Conservation (phyloP, 2,888 invertebrate genomes). For the Camptogramma bilineatum region DNA sequence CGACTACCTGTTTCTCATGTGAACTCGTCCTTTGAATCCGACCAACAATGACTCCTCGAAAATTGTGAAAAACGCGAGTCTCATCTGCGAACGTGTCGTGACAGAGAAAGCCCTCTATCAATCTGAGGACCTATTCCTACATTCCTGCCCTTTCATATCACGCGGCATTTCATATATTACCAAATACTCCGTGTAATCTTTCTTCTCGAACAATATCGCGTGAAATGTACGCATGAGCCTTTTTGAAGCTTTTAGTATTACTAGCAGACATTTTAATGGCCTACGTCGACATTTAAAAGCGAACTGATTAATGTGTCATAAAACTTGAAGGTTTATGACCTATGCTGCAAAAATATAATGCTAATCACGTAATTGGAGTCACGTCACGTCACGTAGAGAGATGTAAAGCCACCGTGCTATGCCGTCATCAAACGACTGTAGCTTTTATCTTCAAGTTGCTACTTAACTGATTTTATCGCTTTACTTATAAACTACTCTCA, state of each 20-base stretch:
- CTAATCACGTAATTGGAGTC: constrained; percentile 13
- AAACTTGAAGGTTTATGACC: constrained; percentile 1
- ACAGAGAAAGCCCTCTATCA: constrained; percentile 78
- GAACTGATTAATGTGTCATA: constrained; percentile 11
- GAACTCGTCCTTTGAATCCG: constrained; percentile 47
- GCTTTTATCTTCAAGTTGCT: no score
- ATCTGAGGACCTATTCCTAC: constrained; percentile 67
- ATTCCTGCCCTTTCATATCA: constrained; percentile 68
- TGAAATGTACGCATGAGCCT: neutral
- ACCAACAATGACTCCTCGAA: constrained; percentile 58
- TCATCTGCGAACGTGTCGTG: constrained; percentile 66
- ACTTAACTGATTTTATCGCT: no score
- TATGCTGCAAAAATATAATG: constrained; percentile 9
- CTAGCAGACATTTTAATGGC: neutral
- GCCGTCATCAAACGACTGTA: neutral
- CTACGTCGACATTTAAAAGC: constrained; percentile 8
- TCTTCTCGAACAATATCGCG: constrained; percentile 45
- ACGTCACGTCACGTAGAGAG: constrained; percentile 16
- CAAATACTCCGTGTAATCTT: constrained; percentile 61
- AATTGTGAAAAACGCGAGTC: constrained; percentile 66
- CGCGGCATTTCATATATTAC: constrained; percentile 66
- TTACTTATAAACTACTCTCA: no score
- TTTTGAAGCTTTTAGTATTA: neutral
- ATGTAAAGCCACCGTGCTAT: constrained; percentile 1
- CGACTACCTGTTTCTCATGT: constrained; percentile 3